Percentiles rank a stretch among this genome's conserved stretches.
phyloP scores from a whole-genome alignment of 1,140 invertebrate species.

The Drosophila azteca region DNA sequence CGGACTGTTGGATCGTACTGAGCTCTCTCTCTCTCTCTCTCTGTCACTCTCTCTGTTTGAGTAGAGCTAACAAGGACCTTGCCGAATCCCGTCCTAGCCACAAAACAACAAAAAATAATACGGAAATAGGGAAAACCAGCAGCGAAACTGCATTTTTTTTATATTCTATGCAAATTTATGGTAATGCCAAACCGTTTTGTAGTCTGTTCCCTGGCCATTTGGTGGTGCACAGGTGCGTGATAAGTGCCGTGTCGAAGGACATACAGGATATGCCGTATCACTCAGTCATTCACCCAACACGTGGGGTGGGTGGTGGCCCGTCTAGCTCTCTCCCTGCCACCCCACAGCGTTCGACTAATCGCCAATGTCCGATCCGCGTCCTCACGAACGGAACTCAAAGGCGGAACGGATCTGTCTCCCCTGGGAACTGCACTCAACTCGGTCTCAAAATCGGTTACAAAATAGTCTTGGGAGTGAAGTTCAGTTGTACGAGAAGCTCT shows the following conservation, averaged over 20 bases:
- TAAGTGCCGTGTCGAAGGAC: conserved; percentile 68
- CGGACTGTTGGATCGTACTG: conserved; percentile 3
- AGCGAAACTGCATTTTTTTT: conserved; percentile 19
- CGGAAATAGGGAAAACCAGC: conserved; percentile 2
- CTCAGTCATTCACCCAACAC: neutral
- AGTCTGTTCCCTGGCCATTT: conserved; percentile 28
- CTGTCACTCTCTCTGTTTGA: neutral
- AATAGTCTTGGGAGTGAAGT: no score
- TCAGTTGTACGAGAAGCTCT: no score
- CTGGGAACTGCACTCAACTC: no score
- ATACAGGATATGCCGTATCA: conserved; percentile 50
- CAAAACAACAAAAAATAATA: neutral
- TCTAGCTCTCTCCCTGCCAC: neutral
- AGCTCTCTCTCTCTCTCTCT: neutral
- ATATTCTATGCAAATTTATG: conserved; percentile 71
- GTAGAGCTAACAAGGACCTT: conserved; percentile 39
- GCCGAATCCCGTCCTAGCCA: conserved; percentile 28
- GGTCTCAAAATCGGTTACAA: no score
- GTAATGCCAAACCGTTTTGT: conserved; percentile 66
- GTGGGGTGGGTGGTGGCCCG: no score
- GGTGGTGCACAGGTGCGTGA: conserved; percentile 67
- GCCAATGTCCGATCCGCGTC: neutral
- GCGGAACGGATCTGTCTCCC: no score
- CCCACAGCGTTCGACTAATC: no score
- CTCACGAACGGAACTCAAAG: no score